Conservation (phyloP, 2,888 invertebrate genomes). For the Caenorhabditis sp. region DNA sequence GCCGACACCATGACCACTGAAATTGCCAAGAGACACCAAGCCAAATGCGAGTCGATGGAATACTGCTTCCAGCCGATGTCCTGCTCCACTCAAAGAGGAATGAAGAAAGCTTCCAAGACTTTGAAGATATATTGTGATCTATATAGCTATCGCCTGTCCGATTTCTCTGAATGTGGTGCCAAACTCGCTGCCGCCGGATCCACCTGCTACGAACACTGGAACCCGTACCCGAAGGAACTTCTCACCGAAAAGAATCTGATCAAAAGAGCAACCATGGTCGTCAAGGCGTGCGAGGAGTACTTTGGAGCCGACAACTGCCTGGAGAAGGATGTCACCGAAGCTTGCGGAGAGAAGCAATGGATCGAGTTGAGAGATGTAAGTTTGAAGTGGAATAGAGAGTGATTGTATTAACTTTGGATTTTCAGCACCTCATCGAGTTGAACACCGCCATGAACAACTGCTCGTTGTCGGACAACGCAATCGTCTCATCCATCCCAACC, state of each 20-base stretch:
- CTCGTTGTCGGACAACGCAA: not conserved
- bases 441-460: conserved; percentile 3
- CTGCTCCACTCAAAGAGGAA: not conserved
- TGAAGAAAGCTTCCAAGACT: not conserved
- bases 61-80: not conserved
- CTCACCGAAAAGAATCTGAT: not conserved
- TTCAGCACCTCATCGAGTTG: conserved; percentile 1
- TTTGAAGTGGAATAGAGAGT: not conserved
- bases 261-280: not conserved
- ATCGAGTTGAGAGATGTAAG: not conserved
- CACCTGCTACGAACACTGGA: not conserved
- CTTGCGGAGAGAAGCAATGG: conserved; percentile 8
- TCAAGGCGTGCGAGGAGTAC: not conserved
- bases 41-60: not conserved
- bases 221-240: not conserved
- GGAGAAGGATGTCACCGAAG: not conserved
- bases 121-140: not conserved
- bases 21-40: not conserved
- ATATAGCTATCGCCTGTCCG: not conserved
- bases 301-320: conserved; percentile 11
- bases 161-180: not conserved
- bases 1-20: not conserved
- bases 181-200: not conserved
- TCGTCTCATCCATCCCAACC: not conserved
- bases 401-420: not conserved